Evolutionary conservation across 2,888 invertebrate genomes (phyloP).

Genomic region (Crematogaster levior): DNA sequence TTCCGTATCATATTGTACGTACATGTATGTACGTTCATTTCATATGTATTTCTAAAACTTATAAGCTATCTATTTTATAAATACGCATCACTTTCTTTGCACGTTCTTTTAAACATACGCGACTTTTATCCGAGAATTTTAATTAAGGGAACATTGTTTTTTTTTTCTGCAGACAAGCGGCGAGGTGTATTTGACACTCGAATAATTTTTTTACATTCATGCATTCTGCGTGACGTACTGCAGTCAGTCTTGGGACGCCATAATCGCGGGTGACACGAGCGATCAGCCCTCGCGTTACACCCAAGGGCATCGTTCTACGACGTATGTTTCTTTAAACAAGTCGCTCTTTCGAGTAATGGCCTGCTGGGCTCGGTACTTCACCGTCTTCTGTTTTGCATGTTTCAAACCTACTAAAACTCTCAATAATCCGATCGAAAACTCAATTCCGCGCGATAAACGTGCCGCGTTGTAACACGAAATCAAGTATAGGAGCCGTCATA

Average conservation of each 20-base stretch:
- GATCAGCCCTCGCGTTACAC: constrained; percentile 57
- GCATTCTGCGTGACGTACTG: constrained; percentile 48
- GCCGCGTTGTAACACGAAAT: not conserved
- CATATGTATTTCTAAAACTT: constrained; percentile 24
- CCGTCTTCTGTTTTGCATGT: constrained; percentile 65
- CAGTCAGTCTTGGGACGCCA: constrained; percentile 52
- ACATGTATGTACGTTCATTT: not conserved
- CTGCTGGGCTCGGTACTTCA: constrained; percentile 43
- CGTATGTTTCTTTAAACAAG: constrained; percentile 69
- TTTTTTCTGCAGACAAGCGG: not conserved
- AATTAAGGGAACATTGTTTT: constrained; percentile 13
- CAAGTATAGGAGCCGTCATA: not conserved
- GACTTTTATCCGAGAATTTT: not conserved
- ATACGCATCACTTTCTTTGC: not conserved
- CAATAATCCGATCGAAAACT: constrained; percentile 49
- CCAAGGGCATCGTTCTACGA: constrained; percentile 62
- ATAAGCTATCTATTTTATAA: not conserved
- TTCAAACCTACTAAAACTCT: constrained; percentile 49
- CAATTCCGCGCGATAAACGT: constrained; percentile 44
- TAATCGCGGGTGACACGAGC: constrained; percentile 56
- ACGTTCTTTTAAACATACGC: not conserved
- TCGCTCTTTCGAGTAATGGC: constrained; percentile 51
- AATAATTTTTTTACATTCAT: constrained; percentile 56
- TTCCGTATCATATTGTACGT: constrained; percentile 19
- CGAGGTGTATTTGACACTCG: constrained; percentile 31